Percentiles rank a stretch among this genome's conserved stretches.
phyloP scores from a whole-genome alignment of 2,797 vertebrate genomes.

The Helicolenus hilgendorfi region DNA sequence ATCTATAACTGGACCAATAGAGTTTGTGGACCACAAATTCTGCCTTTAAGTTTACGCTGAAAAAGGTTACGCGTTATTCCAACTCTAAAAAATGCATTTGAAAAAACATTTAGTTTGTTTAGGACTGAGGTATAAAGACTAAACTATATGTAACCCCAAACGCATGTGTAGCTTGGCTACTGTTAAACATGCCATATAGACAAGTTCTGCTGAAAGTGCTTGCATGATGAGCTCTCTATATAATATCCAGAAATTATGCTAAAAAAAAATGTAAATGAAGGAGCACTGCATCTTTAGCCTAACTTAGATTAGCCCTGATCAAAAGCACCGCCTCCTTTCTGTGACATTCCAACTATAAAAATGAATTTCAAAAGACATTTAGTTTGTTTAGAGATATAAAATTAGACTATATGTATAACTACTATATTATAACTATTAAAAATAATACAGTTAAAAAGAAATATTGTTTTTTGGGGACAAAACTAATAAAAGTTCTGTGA shows the following conservation, averaged over 20 bases:
- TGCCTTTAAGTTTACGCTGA: neutral
- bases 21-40: neutral
- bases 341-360: neutral
- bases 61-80: neutral
- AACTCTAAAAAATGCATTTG: neutral
- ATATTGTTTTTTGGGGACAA: neutral
- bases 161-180: neutral
- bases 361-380: neutral
- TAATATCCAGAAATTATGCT: neutral
- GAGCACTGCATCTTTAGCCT: neutral
- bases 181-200: neutral
- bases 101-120: neutral
- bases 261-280: neutral
- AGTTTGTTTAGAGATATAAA: neutral
- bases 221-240: neutral
- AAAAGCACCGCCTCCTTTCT: conserved; percentile 56
- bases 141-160: neutral
- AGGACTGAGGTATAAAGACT: neutral
- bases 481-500: neutral
- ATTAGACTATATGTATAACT: neutral
- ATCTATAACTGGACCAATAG: neutral
- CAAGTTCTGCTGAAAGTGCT: neutral
- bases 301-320: neutral
- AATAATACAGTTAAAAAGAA: neutral
- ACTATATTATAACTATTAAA: neutral